Conservation (phyloP, 1,140 invertebrate genomes). For the Spodoptera litura region DNA sequence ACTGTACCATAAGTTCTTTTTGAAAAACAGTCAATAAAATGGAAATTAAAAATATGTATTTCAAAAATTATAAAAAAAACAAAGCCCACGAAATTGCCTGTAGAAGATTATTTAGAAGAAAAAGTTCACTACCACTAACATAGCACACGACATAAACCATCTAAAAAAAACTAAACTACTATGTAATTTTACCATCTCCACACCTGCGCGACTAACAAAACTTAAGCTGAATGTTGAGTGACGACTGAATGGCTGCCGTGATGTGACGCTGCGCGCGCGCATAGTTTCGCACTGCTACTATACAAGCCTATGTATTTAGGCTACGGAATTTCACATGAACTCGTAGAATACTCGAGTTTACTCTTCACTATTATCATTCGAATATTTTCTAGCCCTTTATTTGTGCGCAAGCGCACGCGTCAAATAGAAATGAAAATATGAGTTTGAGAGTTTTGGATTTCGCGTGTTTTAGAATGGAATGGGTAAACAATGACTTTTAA, state of each 20-base stretch:
- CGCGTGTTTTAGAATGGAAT: neutral
- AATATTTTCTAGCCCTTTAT: too few relatives aligned
- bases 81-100: too few relatives aligned
- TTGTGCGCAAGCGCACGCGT: neutral
- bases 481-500: neutral
- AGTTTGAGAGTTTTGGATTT: neutral
- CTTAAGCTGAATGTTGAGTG: constrained; percentile 56
- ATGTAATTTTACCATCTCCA: constrained; percentile 11
- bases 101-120: too few relatives aligned
- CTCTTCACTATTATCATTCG: constrained; percentile 9
- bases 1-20: too few relatives aligned
- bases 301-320: constrained; percentile 36
- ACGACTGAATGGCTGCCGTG: constrained; percentile 63
- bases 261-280: constrained; percentile 49
- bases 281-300: constrained; percentile 21
- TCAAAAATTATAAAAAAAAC: too few relatives aligned
- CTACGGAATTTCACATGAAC: constrained; percentile 42
- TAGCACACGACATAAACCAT: too few relatives aligned
- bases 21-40: too few relatives aligned
- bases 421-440: neutral
- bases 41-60: too few relatives aligned
- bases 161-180: neutral
- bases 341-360: constrained; percentile 9
- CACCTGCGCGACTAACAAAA: constrained; percentile 37
- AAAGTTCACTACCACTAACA: too few relatives aligned